Conservation (phyloP, 2,888 invertebrate species). For the Drosophila mimetica region DNA sequence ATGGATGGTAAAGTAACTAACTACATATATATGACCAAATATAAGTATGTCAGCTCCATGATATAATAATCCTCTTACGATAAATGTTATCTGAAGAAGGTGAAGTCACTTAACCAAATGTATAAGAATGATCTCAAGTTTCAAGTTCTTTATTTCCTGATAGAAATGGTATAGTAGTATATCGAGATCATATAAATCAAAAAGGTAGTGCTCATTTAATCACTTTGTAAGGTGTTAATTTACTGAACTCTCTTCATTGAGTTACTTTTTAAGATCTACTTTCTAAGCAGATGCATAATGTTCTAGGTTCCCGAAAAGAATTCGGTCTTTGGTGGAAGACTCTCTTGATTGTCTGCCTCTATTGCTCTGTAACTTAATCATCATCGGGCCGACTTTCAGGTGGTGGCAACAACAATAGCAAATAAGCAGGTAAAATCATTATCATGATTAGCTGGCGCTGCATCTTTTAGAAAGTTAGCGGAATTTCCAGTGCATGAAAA, state of each 20-base stretch:
- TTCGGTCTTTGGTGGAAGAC: neutral
- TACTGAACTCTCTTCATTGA: neutral
- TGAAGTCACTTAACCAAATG: slow-evolving; percentile 14
- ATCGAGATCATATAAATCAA: too few relatives aligned
- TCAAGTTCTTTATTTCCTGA: too few relatives aligned
- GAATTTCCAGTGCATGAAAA: slow-evolving; percentile 83
- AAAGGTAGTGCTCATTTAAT: too few relatives aligned
- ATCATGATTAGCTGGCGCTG: slow-evolving; percentile 63
- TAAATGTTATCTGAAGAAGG: slow-evolving; percentile 9
- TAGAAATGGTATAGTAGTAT: too few relatives aligned
- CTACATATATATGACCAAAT: too few relatives aligned
- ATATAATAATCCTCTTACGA: slow-evolving; percentile 17
- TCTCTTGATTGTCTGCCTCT: slow-evolving; percentile 11
- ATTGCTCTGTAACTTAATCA: slow-evolving; percentile 27
- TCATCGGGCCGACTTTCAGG: slow-evolving; percentile 23
- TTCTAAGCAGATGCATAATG: neutral
- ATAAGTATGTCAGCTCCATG: slow-evolving; percentile 6
- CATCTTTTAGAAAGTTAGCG: slow-evolving; percentile 78
- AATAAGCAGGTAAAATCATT: slow-evolving; percentile 52
- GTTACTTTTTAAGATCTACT: neutral
- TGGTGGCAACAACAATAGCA: slow-evolving; percentile 42
- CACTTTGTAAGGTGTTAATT: neutral
- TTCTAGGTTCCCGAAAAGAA: neutral
- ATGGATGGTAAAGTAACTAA: slow-evolving; percentile 20
- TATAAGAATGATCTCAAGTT: neutral